These are phyloP conservation scores for Eupsittula cactorum DNA, from an alignment of 2,113 vertebrate genomes.

Conservation along the genomic window DNA sequence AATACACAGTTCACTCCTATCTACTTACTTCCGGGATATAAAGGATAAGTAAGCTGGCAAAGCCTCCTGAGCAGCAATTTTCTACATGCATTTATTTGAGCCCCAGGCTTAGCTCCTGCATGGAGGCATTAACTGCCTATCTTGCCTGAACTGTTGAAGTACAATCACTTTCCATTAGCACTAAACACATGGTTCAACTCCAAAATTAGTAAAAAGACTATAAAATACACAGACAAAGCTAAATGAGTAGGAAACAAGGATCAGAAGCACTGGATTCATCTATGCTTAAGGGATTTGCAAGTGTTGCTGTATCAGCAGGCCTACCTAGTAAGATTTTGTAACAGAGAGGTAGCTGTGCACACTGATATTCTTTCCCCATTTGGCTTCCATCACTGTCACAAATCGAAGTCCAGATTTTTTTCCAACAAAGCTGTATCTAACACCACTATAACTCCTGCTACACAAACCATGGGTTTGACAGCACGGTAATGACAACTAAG, in stretches of 20 bases:
- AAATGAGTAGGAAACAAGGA: neutral
- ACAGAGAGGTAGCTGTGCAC: neutral
- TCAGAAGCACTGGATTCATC: neutral
- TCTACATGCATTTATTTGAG: neutral
- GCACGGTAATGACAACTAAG: neutral
- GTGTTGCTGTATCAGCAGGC: neutral
- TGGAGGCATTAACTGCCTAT: neutral
- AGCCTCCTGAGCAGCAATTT: neutral
- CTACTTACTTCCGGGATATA: neutral
- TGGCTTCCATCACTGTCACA: neutral
- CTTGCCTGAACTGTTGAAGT: neutral
- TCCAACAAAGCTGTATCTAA: accelerated
- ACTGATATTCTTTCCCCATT: neutral
- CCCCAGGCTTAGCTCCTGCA: neutral
- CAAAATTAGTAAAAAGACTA: neutral
- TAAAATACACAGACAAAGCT: neutral
- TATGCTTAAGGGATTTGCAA: neutral
- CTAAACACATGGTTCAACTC: neutral
- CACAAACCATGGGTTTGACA: neutral
- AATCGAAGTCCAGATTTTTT: neutral
- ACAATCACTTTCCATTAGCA: neutral
- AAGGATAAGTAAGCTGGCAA: neutral
- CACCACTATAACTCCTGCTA: neutral
- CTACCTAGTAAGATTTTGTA: neutral
- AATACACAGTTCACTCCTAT: neutral